phyloP scores from a whole-genome alignment of 1,140 invertebrate genomes.

The Dryas iulia region DNA sequence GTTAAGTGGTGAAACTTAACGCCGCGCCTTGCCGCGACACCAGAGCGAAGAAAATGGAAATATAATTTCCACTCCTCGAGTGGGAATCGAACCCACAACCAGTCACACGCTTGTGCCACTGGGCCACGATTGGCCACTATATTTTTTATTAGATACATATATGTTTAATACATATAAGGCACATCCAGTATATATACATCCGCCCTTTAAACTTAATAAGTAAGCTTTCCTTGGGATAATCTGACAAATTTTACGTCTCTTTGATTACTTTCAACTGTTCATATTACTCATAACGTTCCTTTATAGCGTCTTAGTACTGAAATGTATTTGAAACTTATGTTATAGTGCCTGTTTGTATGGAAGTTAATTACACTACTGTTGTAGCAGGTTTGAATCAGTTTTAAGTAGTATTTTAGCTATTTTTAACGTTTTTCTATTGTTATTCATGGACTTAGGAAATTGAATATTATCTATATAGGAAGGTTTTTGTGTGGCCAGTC shows the following conservation, averaged over 20 bases:
- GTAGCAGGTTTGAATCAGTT: background rate
- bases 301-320: background rate
- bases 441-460: background rate
- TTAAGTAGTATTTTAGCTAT: too few relatives aligned
- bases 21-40: too few relatives aligned
- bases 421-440: too few relatives aligned
- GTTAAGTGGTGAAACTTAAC: too few relatives aligned
- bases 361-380: background rate
- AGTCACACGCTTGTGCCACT: too few relatives aligned
- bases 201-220: conserved; percentile 40
- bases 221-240: conserved; percentile 57
- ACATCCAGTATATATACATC: conserved; percentile 39
- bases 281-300: background rate
- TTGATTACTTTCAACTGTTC: conserved; percentile 48
- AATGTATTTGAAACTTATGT: background rate
- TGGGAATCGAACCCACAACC: too few relatives aligned
- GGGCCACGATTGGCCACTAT: too few relatives aligned
- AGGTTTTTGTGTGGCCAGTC: too few relatives aligned
- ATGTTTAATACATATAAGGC: background rate
- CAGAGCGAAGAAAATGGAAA: too few relatives aligned
- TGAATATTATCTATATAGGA: background rate
- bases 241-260: conserved; percentile 60
- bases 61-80: too few relatives aligned
- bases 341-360: background rate
- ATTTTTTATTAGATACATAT: too few relatives aligned